A percentile compares a stretch with the other conserved stretches of the same genome.
phyloP scores from a whole-genome alignment of 2,113 vertebrate species.

The Haemorhous mexicanus region DNA sequence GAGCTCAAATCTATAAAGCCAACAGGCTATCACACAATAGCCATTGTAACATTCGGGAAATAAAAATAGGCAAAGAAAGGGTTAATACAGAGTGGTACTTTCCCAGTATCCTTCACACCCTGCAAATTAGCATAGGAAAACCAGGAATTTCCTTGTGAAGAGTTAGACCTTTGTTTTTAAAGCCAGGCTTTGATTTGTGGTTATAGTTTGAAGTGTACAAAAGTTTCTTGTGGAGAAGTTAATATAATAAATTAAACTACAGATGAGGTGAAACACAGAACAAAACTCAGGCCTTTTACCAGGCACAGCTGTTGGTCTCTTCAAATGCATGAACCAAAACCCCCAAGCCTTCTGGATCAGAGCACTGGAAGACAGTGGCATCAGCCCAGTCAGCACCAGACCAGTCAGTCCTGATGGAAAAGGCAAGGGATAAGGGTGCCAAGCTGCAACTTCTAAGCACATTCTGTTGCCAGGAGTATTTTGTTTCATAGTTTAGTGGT shows the following conservation, averaged over 20 bases:
- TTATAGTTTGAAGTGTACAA: neutral
- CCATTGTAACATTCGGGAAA: neutral
- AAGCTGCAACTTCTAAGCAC: neutral
- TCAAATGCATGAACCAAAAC: neutral
- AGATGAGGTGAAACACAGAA: neutral
- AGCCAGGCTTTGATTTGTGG: conserved; percentile 11
- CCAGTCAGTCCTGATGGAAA: neutral
- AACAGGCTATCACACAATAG: neutral
- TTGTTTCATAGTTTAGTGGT: conserved; percentile 34
- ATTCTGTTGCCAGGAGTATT: neutral
- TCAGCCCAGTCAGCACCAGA: neutral
- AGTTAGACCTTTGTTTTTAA: neutral
- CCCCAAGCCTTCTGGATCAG: neutral
- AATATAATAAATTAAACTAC: neutral
- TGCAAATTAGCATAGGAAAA: conserved; percentile 8
- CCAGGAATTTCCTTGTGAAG: neutral
- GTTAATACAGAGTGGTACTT: neutral
- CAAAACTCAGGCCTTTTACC: neutral
- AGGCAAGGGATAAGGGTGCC: neutral
- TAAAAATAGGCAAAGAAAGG: neutral
- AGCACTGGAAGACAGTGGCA: neutral
- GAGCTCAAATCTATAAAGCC: neutral
- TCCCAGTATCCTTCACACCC: neutral
- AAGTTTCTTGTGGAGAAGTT: neutral
- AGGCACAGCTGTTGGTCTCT: neutral